Evolutionary conservation across 1,140 invertebrate species (phyloP).

Genomic region (Brachionus rotundiformis): DNA sequence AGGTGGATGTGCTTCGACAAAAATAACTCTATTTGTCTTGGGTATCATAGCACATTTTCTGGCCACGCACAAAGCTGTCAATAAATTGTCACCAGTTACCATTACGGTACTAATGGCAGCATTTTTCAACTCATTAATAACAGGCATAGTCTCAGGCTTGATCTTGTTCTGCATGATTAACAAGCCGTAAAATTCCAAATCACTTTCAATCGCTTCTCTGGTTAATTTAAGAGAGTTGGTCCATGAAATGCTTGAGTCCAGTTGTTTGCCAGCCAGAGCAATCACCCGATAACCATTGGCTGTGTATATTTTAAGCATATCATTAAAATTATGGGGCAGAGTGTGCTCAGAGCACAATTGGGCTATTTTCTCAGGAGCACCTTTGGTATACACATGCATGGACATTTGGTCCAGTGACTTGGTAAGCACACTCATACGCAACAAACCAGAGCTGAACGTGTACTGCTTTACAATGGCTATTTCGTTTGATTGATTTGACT

Average conservation of each 20-base stretch:
- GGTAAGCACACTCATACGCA: slow-evolving; percentile 85
- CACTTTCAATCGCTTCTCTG: slow-evolving; percentile 70
- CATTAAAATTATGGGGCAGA: slow-evolving; percentile 63
- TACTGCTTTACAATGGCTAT: slow-evolving; percentile 86
- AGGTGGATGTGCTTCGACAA: slow-evolving; percentile 67
- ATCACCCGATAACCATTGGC: slow-evolving; percentile 66
- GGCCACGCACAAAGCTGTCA: slow-evolving; percentile 91
- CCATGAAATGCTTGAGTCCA: slow-evolving; percentile 57
- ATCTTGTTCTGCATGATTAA: slow-evolving; percentile 87
- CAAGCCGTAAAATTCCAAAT: slow-evolving; percentile 82
- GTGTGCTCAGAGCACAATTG: slow-evolving; percentile 64
- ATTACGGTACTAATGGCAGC: slow-evolving; percentile 87
- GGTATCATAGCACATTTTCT: slow-evolving; percentile 87
- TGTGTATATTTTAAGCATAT: slow-evolving; percentile 62
- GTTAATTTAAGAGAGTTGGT: slow-evolving; percentile 44
- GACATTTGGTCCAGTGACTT: slow-evolving; percentile 70
- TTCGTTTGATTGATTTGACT: slow-evolving; percentile 66
- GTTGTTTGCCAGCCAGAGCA: slow-evolving; percentile 63
- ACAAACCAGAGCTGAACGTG: slow-evolving; percentile 84
- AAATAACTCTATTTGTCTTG: slow-evolving; percentile 72
- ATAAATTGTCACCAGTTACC: slow-evolving; percentile 93
- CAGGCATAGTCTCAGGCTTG: slow-evolving; percentile 80
- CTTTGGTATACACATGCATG: slow-evolving; percentile 82
- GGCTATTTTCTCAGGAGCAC: slow-evolving; percentile 85
- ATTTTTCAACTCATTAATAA: slow-evolving; percentile 76